Evolutionary conservation across 2,797 vertebrate genomes (phyloP).

Genomic region (Kryptolebias ocellatus): DNA sequence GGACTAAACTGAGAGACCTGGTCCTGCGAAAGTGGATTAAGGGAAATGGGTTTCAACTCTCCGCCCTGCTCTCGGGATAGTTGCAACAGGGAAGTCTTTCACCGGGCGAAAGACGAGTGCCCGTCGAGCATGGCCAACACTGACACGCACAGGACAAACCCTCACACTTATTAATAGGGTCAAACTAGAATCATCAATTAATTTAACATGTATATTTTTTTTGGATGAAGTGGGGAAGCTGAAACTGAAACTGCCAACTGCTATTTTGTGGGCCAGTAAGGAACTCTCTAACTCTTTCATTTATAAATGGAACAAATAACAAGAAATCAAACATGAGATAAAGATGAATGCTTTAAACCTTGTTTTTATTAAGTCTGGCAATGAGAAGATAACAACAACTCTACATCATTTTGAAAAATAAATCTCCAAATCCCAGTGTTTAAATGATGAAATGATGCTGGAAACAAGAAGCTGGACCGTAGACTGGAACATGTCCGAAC

Average conservation of each 20-base stretch:
- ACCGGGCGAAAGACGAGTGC: too few species aligned
- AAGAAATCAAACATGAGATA: too few species aligned
- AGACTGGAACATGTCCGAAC: slow-evolving; percentile 12
- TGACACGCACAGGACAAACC: background rate
- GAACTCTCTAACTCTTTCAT: too few species aligned
- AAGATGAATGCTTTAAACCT: too few species aligned
- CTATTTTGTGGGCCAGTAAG: too few species aligned
- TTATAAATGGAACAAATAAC: too few species aligned
- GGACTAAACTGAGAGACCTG: slow-evolving; percentile 52
- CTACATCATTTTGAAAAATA: background rate
- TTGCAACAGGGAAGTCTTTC: slow-evolving; percentile 23
- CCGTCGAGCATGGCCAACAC: too few species aligned
- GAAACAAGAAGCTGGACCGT: slow-evolving; percentile 17
- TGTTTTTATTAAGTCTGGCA: background rate
- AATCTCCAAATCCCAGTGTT: slow-evolving; percentile 22
- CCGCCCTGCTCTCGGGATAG: slow-evolving; percentile 46
- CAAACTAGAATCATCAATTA: background rate
- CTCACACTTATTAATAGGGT: background rate
- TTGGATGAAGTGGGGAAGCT: background rate
- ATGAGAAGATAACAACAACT: slow-evolving; percentile 6
- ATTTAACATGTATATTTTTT: background rate
- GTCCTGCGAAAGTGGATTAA: slow-evolving; percentile 71
- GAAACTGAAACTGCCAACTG: too few species aligned
- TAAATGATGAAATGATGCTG: slow-evolving; percentile 65
- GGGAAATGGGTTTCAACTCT: slow-evolving; percentile 58